Conservation (phyloP, 2,113 vertebrate genomes). For the Salvator merianae region DNA sequence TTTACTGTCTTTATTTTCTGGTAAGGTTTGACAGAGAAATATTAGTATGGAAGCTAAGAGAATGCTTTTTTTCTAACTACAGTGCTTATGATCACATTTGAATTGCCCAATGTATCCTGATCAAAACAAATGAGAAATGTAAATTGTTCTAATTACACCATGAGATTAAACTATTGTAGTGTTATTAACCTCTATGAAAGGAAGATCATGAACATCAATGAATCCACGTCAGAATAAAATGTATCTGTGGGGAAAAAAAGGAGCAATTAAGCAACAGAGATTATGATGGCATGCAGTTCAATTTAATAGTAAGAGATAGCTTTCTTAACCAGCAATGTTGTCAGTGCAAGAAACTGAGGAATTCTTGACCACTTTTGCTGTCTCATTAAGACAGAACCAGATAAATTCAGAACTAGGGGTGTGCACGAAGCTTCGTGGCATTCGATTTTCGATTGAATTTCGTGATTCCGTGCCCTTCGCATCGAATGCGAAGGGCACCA, state of each 20-base stretch:
- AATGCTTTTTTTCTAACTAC: not conserved
- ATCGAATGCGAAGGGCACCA: no score
- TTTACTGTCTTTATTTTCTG: slow-evolving; percentile 31
- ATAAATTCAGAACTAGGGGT: no score
- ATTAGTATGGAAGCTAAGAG: slow-evolving; percentile 14
- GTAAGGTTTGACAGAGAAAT: slow-evolving; percentile 30
- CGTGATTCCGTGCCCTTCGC: no score
- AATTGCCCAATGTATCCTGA: not conserved
- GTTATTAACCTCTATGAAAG: slow-evolving; percentile 21
- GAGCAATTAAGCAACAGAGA: not conserved
- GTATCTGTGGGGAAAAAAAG: not conserved
- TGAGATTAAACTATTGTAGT: not conserved
- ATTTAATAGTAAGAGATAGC: not conserved
- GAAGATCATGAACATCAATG: not conserved
- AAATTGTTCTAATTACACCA: slow-evolving; percentile 3
- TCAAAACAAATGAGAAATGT: slow-evolving; percentile 28
- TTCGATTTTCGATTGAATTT: no score
- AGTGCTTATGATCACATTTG: not conserved
- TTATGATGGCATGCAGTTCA: not conserved
- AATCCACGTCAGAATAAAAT: not conserved
- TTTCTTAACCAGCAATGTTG: not conserved
- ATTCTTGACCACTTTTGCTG: not conserved
- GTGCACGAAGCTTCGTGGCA: no score
- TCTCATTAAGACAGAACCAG: not conserved
- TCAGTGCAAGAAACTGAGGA: not conserved